A percentile compares a stretch with the other conserved stretches of the same genome.
Conservation (phyloP, 92 coral and sea anemone genomes). For the Zoanthus sansibaricus region DNA sequence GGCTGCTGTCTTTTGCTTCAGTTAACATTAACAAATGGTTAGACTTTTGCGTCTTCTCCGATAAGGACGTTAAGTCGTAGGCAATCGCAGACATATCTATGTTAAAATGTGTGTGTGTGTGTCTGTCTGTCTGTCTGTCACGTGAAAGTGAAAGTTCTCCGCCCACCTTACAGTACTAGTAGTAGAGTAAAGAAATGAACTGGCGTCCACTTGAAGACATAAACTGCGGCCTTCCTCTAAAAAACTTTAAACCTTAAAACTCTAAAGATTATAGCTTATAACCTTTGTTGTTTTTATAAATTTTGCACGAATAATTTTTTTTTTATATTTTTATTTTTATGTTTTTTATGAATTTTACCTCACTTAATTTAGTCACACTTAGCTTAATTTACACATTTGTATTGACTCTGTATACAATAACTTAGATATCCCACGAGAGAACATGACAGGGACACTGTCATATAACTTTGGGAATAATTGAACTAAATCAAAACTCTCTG, state of each 20-base stretch:
- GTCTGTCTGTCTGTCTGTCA: too few species aligned
- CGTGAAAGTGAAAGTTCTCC: too few species aligned
- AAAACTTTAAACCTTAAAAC: neutral
- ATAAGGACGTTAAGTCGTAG: too few species aligned
- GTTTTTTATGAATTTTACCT: neutral
- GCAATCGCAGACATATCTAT: too few species aligned
- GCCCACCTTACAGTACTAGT: too few species aligned
- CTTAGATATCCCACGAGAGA: neutral
- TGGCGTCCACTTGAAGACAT: neutral
- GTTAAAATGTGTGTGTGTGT: too few species aligned
- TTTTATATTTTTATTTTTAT: neutral
- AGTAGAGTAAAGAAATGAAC: neutral
- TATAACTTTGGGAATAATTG: neutral
- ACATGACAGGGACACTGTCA: neutral
- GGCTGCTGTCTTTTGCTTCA: too few species aligned
- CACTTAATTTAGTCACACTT: conserved; percentile 8
- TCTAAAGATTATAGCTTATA: too few species aligned
- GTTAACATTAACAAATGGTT: too few species aligned
- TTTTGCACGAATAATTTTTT: too few species aligned
- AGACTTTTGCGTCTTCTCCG: too few species aligned
- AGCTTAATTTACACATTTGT: conserved; percentile 7
- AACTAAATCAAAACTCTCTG: conserved; percentile 20
- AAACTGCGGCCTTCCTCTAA: neutral
- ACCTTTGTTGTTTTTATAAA: too few species aligned
- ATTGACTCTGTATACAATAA: neutral